Evolutionary conservation across 2,888 invertebrate genomes (phyloP).

Genomic region (Lepetodrilus schrolli): DNA sequence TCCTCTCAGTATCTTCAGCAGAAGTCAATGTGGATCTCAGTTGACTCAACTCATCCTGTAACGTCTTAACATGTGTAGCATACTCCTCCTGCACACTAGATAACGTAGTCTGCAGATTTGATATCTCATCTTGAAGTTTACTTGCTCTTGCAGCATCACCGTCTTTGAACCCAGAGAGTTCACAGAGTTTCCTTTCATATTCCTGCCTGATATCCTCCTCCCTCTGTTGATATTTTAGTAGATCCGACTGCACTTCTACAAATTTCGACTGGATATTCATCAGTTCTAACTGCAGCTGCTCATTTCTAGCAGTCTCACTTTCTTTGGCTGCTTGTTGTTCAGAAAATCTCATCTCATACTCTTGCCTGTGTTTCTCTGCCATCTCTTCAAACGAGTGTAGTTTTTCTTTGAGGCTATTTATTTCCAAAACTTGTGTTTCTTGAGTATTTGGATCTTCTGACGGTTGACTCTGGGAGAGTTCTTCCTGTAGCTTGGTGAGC

Average conservation of each 20-base stretch:
- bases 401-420: no score
- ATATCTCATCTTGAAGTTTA: background rate
- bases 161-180: background rate
- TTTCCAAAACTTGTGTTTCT: no score
- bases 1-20: background rate
- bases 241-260: background rate
- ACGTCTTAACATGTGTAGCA: background rate
- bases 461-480: slow-evolving; percentile 9
- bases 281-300: background rate
- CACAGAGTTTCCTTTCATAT: background rate
- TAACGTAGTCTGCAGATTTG: background rate
- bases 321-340: background rate
- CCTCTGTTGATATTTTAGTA: background rate
- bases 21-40: background rate
- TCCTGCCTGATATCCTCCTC: background rate
- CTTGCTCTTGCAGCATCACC: background rate
- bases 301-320: slow-evolving; percentile 5
- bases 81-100: background rate
- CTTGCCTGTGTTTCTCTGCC: no score
- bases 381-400: no score
- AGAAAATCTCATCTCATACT: no score
- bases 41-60: background rate
- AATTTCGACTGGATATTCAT: background rate
- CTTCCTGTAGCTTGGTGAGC: slow-evolving; percentile 14
- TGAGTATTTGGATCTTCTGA: no score